Base-by-base conservation (phyloP, 2,888 invertebrate genomes). In the Chrysotoxum bicinctum region DNA sequence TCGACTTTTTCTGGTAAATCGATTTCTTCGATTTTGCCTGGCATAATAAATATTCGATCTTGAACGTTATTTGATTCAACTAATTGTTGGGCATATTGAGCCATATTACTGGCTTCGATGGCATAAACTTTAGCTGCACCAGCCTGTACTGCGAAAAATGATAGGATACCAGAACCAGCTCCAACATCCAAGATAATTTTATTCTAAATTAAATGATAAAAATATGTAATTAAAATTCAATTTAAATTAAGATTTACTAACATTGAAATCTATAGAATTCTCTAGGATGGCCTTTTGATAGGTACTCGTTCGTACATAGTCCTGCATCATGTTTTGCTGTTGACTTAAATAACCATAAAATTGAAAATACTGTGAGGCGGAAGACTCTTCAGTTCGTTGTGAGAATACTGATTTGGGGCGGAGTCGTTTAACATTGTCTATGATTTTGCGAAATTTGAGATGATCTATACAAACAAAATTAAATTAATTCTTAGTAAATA, bases 281-380 rank as follows among this genome's bases (percentile, higher is more conserved):
- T 97, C 96, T 87, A 98, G 93, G 91, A 99, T 98, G 75, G 99
- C 99, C 89, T 97, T 95, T 92, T 99, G 99, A 92, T 99, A 99
- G 76, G 99, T 99, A 90, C 98, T 98, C 56, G 99, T 99, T 88
- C 99, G 94, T 87, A 99, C 97, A 92, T 98, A 99, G 92, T 99
- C 99, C 93, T 99, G 99, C 97, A 99, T 97, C 99, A 99, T 99
- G 91, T 99, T 99, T 93, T 99, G 99, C 92, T 99, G 99, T 92
- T 99, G 99, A 76, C 98, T 98, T 88, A 99, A 93, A 93, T 99
- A 99, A 87, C 99, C 99, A 93, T 99, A 99, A 93, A 99, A 99
- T 94, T 99, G 98, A 92, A 99, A 99, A 94, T 99, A 99, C 93
- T 99, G 99, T 93, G 97, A 96, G 87, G 99, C 99, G 72, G 99